phyloP scores from a whole-genome alignment of 2,888 invertebrate genomes.

The Stenodera caucasica region DNA sequence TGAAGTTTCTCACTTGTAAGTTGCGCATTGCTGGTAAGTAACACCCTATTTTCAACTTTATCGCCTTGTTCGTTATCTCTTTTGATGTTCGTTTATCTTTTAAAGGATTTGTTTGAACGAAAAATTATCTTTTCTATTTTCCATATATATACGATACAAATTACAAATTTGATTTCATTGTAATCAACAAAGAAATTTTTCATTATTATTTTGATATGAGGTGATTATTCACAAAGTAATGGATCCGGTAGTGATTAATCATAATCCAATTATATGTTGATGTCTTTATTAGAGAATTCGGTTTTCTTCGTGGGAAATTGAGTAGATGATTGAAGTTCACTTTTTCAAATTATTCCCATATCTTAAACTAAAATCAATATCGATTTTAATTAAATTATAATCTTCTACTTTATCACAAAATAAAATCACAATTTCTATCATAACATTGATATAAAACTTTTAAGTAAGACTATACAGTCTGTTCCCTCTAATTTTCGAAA shows the following conservation, averaged over 20 bases:
- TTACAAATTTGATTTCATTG: conserved; percentile 14
- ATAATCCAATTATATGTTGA: not conserved
- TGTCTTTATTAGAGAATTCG: not conserved
- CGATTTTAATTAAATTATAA: not conserved
- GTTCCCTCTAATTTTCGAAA: no score
- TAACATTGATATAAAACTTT: no score
- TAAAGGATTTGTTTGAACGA: conserved; percentile 23
- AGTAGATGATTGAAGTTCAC: not conserved
- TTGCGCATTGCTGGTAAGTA: conserved; percentile 38
- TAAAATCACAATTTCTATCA: no score
- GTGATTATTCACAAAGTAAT: no score
- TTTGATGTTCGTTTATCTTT: conserved; percentile 30
- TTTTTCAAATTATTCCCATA: not conserved
- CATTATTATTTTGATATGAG: no score
- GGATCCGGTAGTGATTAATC: not conserved
- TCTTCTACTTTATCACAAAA: not conserved
- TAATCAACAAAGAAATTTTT: not conserved
- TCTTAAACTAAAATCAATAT: not conserved
- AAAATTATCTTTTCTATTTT: conserved; percentile 24
- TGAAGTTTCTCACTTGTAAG: conserved; percentile 19
- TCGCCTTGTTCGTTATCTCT: conserved; percentile 30
- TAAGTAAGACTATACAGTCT: no score
- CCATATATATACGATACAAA: not conserved
- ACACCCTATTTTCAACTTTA: conserved; percentile 33
- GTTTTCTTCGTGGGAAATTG: not conserved